Evolutionary conservation across 2,888 invertebrate genomes (phyloP).

Genomic region (Ernsta delagoae): DNA sequence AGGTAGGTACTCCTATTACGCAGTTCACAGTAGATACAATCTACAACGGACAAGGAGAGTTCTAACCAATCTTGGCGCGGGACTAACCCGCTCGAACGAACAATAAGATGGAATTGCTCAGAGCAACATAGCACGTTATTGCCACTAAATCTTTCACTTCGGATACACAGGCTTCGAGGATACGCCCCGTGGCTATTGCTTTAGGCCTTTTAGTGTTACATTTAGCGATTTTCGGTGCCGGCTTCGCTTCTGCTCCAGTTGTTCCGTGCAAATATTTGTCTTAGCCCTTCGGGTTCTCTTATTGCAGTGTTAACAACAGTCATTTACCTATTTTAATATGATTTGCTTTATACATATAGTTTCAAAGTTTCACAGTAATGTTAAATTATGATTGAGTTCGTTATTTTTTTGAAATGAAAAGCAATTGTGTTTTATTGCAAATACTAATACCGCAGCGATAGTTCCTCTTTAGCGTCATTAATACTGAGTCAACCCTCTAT

Average conservation of each 20-base stretch:
- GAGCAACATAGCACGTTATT: conserved; percentile 75
- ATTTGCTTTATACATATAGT: background rate
- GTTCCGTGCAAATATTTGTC: conserved; percentile 72
- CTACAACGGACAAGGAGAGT: conserved; percentile 37
- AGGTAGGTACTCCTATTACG: no score
- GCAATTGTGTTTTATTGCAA: no score
- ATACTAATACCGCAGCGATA: no score
- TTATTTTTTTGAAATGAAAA: no score
- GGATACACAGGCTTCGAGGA: conserved; percentile 51
- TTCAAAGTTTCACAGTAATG: background rate
- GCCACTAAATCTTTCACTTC: conserved; percentile 81
- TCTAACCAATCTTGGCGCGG: conserved; percentile 56
- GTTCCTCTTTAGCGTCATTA: no score
- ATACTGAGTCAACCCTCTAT: no score
- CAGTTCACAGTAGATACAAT: background rate
- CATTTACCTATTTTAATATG: background rate
- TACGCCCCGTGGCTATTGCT: conserved; percentile 62
- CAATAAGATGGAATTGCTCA: conserved; percentile 73
- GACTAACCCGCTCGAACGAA: conserved; percentile 77
- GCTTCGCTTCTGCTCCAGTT: conserved; percentile 52
- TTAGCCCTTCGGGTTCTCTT: conserved; percentile 65
- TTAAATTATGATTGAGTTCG: no score
- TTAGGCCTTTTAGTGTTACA: conserved; percentile 71
- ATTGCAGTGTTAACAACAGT: conserved; percentile 60
- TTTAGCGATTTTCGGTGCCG: conserved; percentile 58